phyloP scores from a whole-genome alignment of 1,140 invertebrate genomes.

The Dufourea novaeangliae region DNA sequence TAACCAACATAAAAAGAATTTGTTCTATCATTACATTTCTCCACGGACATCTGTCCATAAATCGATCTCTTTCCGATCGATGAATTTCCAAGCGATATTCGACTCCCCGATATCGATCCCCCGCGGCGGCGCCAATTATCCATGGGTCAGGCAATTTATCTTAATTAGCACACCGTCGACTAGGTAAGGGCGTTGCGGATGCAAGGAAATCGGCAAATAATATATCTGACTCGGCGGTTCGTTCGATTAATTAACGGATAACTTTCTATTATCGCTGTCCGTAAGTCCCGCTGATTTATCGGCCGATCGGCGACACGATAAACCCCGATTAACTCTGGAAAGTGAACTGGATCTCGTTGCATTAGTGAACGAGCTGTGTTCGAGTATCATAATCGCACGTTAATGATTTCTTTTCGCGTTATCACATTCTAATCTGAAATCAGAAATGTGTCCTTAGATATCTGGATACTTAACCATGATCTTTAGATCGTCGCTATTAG shows the following conservation, averaged over 20 bases:
- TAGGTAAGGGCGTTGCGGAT: slow-evolving; percentile 17
- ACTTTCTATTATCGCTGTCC: slow-evolving; percentile 26
- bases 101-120: slow-evolving; percentile 11
- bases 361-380: not conserved
- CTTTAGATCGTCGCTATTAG: too few species aligned
- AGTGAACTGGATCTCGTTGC: not conserved
- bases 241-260: slow-evolving; percentile 46
- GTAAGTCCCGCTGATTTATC: slow-evolving; percentile 18
- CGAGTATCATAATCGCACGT: too few species aligned
- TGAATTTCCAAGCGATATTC: not conserved
- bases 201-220: slow-evolving; percentile 62
- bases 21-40: too few species aligned
- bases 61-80: not conserved
- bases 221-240: slow-evolving; percentile 31
- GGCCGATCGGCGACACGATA: not conserved
- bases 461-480: too few species aligned
- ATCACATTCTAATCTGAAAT: too few species aligned
- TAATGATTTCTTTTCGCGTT: too few species aligned
- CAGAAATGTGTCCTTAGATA: too few species aligned
- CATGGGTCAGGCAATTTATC: slow-evolving; percentile 50
- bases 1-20: too few species aligned
- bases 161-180: slow-evolving; percentile 60
- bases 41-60: too few species aligned
- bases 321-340: slow-evolving; percentile 2
- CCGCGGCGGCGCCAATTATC: slow-evolving; percentile 30